Conservation (phyloP, 1,140 invertebrate species). For the Propsilocerus akamusi region DNA sequence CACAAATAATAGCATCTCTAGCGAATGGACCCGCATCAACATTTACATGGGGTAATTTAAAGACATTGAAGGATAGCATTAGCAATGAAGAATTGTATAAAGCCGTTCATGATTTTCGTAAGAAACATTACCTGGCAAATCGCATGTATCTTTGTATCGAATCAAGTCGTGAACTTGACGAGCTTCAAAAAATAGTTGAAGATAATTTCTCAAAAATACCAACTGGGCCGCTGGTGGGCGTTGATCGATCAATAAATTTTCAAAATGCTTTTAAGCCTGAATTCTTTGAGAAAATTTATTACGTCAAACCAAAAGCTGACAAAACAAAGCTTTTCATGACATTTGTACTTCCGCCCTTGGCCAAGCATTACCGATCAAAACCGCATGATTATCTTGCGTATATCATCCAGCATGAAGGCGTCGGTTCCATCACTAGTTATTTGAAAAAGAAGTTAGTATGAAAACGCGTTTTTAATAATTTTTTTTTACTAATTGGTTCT, state of each 20-base stretch:
- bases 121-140: constrained; percentile 71
- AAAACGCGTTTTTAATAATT: constrained; percentile 5
- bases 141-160: constrained; percentile 72
- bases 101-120: constrained; percentile 57
- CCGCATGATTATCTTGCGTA: constrained; percentile 63
- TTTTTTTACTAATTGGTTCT: not conserved
- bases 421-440: constrained; percentile 68
- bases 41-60: constrained; percentile 72
- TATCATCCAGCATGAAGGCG: constrained; percentile 74
- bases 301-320: constrained; percentile 63
- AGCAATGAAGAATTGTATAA: constrained; percentile 40
- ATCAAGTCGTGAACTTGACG: constrained; percentile 58
- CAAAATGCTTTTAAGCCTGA: constrained; percentile 36
- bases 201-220: constrained; percentile 42
- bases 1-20: constrained; percentile 50
- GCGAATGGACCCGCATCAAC: constrained; percentile 50
- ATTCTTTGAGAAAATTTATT: constrained; percentile 51
- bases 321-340: constrained; percentile 44
- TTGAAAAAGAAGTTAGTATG: constrained; percentile 46
- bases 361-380: constrained; percentile 52
- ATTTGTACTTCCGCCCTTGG: constrained; percentile 63
- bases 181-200: constrained; percentile 43
- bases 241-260: constrained; percentile 31
- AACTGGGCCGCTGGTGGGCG: constrained; percentile 35
- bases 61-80: constrained; percentile 52